phyloP scores from a whole-genome alignment of 2,113 vertebrate genomes.

The Campylorhamphus procurvoides region DNA sequence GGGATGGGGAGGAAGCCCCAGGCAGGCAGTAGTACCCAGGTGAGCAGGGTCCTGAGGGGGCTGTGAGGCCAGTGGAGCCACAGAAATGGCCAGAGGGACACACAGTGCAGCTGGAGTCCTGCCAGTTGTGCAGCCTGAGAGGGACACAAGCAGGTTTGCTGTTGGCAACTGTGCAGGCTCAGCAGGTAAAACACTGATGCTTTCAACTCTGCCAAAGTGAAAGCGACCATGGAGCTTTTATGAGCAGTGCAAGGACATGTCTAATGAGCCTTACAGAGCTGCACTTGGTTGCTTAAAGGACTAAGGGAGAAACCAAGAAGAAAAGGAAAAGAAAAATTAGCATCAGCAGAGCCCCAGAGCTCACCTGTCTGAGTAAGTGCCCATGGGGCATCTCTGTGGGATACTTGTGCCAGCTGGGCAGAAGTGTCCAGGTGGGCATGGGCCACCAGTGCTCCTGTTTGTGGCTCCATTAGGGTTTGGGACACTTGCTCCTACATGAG shows the following conservation, averaged over 20 bases:
- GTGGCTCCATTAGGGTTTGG: constrained; percentile 76
- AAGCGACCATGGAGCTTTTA: too few species aligned
- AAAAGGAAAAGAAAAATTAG: neutral
- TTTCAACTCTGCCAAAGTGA: neutral
- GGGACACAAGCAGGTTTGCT: neutral
- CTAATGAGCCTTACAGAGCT: neutral
- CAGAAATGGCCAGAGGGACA: constrained; percentile 87
- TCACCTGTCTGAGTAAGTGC: constrained; percentile 89
- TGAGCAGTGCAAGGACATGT: neutral
- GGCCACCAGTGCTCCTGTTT: constrained; percentile 79
- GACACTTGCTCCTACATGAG: constrained; percentile 54
- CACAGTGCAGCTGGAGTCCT: constrained; percentile 73
- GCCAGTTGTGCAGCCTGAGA: constrained; percentile 77
- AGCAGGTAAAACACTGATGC: neutral
- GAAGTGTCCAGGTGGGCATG: constrained; percentile 86
- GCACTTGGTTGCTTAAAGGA: neutral
- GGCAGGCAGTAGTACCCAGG: constrained; percentile 86
- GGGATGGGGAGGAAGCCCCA: constrained; percentile 72
- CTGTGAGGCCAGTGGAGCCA: constrained; percentile 74
- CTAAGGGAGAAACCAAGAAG: neutral
- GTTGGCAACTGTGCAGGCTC: neutral
- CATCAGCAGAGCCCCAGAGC: neutral
- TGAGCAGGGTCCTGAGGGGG: constrained; percentile 84
- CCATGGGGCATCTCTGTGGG: constrained; percentile 83
- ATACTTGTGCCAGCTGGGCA: constrained; percentile 84